Percentiles rank a stretch among this genome's conserved stretches.
These are phyloP conservation scores for Hydractinia symbiolongicarpus DNA, from an alignment of 30 jellyfish, hydroid and myxozoan species.

Conservation along the genomic window DNA sequence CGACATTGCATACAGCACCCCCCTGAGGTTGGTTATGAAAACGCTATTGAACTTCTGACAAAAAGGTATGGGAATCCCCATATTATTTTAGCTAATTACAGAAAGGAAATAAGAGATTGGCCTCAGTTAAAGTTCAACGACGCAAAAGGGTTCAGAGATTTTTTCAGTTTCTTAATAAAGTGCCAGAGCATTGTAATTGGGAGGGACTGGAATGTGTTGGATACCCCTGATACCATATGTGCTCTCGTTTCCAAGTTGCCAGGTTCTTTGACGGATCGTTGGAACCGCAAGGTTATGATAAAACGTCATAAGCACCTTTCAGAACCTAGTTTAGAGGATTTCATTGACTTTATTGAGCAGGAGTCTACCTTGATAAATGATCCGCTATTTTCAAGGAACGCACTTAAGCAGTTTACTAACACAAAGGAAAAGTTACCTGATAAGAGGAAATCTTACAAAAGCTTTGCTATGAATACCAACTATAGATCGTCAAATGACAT, in stretches of 20 bases:
- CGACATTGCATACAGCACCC: slow-evolving; percentile 17
- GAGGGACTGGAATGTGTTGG: slow-evolving; percentile 5
- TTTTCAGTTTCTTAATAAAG: not conserved
- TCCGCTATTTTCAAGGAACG: slow-evolving; percentile 28
- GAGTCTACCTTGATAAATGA: slow-evolving; percentile 28
- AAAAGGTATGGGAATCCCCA: not conserved
- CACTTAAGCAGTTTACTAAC: not conserved
- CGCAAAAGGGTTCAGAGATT: not conserved
- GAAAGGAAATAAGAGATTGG: not conserved
- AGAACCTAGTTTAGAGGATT: slow-evolving; percentile 4
- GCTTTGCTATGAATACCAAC: no score
- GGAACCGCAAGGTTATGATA: slow-evolving; percentile 16
- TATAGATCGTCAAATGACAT: no score
- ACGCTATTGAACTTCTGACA: slow-evolving; percentile 5
- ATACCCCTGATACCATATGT: slow-evolving; percentile 15
- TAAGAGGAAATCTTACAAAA: not conserved
- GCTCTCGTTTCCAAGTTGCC: slow-evolving; percentile 24
- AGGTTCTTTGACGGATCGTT: slow-evolving; percentile 11
- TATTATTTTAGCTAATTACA: not conserved
- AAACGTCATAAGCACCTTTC: not conserved
- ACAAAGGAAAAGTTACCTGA: not conserved
- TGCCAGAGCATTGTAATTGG: not conserved
- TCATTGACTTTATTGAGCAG: slow-evolving; percentile 17
- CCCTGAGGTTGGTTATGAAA: slow-evolving; percentile 23
- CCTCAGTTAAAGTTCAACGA: not conserved